Evolutionary conservation across 1,140 invertebrate genomes (phyloP), one percentile per base, ranked within the genome.

Genomic region (Lasaia peninsularis): DNA sequence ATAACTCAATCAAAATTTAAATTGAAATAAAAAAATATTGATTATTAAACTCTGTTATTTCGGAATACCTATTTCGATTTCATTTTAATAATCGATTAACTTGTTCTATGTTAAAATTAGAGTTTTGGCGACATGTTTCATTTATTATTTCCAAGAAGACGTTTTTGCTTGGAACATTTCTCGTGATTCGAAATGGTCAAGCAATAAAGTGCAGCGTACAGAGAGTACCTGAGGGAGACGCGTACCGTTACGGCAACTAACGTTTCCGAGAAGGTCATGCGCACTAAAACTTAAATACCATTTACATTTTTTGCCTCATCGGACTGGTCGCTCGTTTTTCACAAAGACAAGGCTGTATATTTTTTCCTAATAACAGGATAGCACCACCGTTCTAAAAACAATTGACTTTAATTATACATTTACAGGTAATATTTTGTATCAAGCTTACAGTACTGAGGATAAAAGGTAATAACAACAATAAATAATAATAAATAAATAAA

Each of bases 261-360:
- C 75, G 70, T 67, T 85, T 88, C 85, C 70, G 53, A 85, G 85
- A 88, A 88, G 82, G 80, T 86, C 80, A 85, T 79, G 79, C 82
- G 75, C 79, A 73, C 66, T 78, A 77, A 83, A 52, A 52, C 28
- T 33, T 32, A 32, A 52, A 81, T 80, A 76, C 78, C 80, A 77
- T 71, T 83, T 80, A 69, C 63, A 73, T 80, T 85, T 82, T 86
- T 82, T 80, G 80, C 64, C 35, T 40, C 56, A 52, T 62, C 59
- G 61, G 65, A 50, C 51, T 58, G 60, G 61, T 69, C 69, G 66
- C 58, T 65, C 52, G 63, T 37, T 33, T 55, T 59, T 33, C 40
- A 65, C 56, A 60, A 65, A 58, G 63, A 61, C 71, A 70, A 75
- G 76, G 71, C 67, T 69, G 55, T 35, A 52, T 56, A 55, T 54